Evolutionary conservation across 1,140 invertebrate species (phyloP).

Genomic region (Ditylenchus dipsaci): DNA sequence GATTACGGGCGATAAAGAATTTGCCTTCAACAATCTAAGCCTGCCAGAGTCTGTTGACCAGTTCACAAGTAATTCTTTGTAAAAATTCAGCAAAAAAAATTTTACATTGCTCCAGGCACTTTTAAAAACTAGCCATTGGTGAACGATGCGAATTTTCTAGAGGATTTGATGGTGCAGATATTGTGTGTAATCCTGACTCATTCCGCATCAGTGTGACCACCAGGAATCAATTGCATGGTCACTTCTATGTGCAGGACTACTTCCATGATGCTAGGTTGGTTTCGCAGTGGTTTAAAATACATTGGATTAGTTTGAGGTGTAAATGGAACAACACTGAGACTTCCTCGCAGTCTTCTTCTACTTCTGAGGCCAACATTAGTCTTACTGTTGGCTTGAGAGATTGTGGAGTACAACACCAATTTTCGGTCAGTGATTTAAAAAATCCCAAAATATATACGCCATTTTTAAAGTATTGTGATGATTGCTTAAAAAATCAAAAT

Average conservation of each 20-base stretch:
- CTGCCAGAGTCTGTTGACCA: constrained; percentile 17
- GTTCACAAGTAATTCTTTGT: constrained; percentile 9
- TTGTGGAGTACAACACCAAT: constrained; percentile 36
- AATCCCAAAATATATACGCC: neutral
- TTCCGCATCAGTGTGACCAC: constrained; percentile 37
- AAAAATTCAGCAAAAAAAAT: neutral
- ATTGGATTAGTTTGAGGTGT: neutral
- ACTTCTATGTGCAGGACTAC: constrained; percentile 38
- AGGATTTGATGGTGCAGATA: constrained; percentile 37
- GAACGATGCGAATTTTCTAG: constrained; percentile 37
- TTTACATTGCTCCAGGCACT: constrained; percentile 2
- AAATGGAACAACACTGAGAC: constrained; percentile 5
- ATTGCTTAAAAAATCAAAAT: too few relatives aligned
- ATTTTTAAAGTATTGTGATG: too few relatives aligned
- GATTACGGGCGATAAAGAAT: constrained; percentile 42
- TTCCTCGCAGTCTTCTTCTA: neutral
- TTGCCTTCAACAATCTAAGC: constrained; percentile 44
- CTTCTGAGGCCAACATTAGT: constrained; percentile 1
- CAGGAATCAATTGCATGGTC: constrained; percentile 21
- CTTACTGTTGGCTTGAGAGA: constrained; percentile 20
- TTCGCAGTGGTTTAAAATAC: neutral
- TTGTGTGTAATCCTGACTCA: constrained; percentile 27
- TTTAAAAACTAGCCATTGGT: constrained; percentile 30
- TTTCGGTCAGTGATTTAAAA: constrained; percentile 14
- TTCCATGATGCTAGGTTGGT: constrained; percentile 22